Conservation (phyloP, 2,797 vertebrate species). For the Lithobates sylvaticus region DNA sequence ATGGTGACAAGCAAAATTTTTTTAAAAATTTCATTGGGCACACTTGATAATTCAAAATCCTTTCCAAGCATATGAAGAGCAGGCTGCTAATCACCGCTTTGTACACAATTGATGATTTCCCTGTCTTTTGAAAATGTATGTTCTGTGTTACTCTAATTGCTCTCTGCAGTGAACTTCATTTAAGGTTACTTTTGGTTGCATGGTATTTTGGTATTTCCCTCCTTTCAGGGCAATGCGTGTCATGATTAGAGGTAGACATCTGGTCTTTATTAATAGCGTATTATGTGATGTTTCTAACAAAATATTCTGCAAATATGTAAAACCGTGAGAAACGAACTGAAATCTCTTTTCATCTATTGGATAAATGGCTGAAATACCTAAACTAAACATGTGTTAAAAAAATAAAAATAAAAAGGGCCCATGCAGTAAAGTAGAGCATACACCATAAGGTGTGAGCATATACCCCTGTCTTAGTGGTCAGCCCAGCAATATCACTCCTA, state of each 20-base stretch:
- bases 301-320: constrained; percentile 18
- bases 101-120: constrained; percentile 65
- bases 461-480: not conserved
- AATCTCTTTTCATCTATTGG: not conserved
- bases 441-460: not conserved
- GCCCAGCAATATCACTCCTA: not conserved
- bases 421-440: not conserved
- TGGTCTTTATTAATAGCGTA: constrained; percentile 39
- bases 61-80: not conserved
- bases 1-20: not conserved
- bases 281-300: constrained; percentile 28
- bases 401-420: not conserved
- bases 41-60: not conserved
- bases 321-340: not conserved
- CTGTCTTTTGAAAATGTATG: constrained; percentile 67
- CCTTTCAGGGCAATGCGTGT: not conserved
- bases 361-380: constrained; percentile 11
- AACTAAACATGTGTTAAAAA: not conserved
- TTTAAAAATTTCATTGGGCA: not conserved
- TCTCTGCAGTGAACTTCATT: not conserved
- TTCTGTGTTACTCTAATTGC: constrained; percentile 4
- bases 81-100: not conserved
- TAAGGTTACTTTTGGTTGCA: constrained; percentile 12
- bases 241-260: constrained; percentile 36
- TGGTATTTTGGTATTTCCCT: constrained; percentile 29